Conservation (phyloP, 1,140 invertebrate species). For the Achatina immaculata region DNA sequence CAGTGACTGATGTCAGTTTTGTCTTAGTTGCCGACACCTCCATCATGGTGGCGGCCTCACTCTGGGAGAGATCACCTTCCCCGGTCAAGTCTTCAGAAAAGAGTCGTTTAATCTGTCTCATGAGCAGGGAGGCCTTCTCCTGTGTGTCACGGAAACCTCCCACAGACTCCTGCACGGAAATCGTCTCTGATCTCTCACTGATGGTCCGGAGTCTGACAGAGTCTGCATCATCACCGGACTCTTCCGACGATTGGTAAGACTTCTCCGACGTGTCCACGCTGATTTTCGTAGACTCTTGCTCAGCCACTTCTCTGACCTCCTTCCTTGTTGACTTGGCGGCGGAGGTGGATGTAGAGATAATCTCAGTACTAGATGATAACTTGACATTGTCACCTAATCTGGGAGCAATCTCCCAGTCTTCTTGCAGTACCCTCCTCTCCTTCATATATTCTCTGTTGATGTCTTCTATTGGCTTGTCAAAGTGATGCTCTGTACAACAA, state of each 20-base stretch:
- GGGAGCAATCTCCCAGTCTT: not conserved
- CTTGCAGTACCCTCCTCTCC: not conserved
- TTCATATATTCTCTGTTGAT: not conserved
- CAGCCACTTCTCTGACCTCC: not conserved
- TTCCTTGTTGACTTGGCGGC: not conserved
- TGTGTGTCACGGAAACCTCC: not conserved
- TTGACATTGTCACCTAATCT: slow-evolving; percentile 1
- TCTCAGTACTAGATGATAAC: not conserved
- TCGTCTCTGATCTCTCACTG: slow-evolving; percentile 23
- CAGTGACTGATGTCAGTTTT: not conserved
- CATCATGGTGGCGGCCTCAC: not conserved
- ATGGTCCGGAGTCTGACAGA: slow-evolving; percentile 13
- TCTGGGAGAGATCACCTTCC: not conserved
- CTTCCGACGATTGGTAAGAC: slow-evolving; percentile 19
- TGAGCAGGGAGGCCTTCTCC: slow-evolving; percentile 8
- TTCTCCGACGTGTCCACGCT: slow-evolving; percentile 12
- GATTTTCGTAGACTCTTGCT: slow-evolving; percentile 33
- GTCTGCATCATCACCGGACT: slow-evolving; percentile 20
- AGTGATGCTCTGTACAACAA: slow-evolving; percentile 11
- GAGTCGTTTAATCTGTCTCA: slow-evolving; percentile 21
- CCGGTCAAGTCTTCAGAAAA: not conserved
- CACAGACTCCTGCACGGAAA: not conserved
- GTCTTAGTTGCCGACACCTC: not conserved
- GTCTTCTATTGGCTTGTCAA: slow-evolving; percentile 5
- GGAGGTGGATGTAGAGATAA: not conserved